Conservation (phyloP, 2,113 vertebrate species). For the Pitta sordida region DNA sequence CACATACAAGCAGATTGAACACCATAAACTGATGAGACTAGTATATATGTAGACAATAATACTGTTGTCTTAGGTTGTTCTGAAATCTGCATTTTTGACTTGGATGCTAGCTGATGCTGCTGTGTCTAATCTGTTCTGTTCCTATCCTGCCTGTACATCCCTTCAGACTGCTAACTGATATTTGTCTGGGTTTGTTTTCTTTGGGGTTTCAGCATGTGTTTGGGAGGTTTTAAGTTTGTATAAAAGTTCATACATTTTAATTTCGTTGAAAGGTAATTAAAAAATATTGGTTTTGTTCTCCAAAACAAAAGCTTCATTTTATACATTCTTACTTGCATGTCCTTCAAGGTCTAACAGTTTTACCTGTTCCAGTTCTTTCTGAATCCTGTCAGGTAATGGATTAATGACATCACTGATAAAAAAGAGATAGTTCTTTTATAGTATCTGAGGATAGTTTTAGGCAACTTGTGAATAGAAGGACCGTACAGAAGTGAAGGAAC, state of each 20-base stretch:
- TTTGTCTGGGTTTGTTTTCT: neutral
- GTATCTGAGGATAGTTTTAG: neutral
- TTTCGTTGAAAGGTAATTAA: neutral
- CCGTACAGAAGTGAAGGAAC: neutral
- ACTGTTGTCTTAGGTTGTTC: neutral
- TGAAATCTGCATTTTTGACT: neutral
- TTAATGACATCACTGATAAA: neutral
- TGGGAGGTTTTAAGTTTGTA: neutral
- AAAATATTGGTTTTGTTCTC: neutral
- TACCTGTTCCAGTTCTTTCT: neutral
- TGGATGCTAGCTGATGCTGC: neutral
- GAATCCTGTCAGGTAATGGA: neutral
- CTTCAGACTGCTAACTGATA: neutral
- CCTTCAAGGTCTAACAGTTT: neutral
- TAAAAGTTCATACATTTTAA: neutral
- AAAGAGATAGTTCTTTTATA: neutral
- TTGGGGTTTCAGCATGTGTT: neutral
- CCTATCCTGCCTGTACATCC: neutral
- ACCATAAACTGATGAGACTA: neutral
- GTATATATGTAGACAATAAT: neutral
- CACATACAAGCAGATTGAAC: fast-evolving
- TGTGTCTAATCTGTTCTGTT: neutral
- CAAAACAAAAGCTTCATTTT: neutral
- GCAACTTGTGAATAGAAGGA: neutral
- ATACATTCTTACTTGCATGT: neutral